Base-by-base conservation (phyloP, 2,113 vertebrate genomes). In the Eretmochelys imbricata region DNA sequence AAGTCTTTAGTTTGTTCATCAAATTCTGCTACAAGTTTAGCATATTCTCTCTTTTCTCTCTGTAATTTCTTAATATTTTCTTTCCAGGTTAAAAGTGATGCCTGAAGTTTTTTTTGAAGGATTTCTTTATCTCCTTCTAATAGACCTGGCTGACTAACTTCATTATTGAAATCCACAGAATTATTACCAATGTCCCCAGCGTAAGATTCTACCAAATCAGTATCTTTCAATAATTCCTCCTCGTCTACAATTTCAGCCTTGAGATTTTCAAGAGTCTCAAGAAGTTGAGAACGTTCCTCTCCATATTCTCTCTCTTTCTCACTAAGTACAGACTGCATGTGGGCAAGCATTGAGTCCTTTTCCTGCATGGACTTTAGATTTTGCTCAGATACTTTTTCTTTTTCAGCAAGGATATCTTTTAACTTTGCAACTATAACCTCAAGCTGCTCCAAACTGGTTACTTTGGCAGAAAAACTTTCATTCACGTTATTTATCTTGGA, bases 81-180 rank as follows among this genome's bases (percentile, higher is more conserved):
- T 94, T 98, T 97, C 59, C 96, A 96, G 5, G 98, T 96, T 72
- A 98, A 89, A 94, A 99, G 78, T 1, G 98, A 98, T 49, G 98
- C 98, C 91, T 98, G 98, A n/a, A 97, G 97, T 91, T 99, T 99
- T 75, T 97, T 98, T 93, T 99, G 97, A 3, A 99, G 90, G 29
- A 91, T 89, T 22, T 97, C 96, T 51, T 99, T 99, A 87, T 99
- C 98, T 31, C 94, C 94, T 82, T 97, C 98, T 29, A 98, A 80
- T 22, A 97, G 96, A 10, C 85, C 79, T 1, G 98, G 87, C 69
- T 97, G 91, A 5, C 92, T 96, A 89, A 95, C 48, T 1, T 89
- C 81, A 82, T 1, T 53, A 59, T 1, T 79, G 16, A 22, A 5
- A 35, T 93, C 75, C 51, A 82, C 38, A 85, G 13, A 11, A 14